Conservation (phyloP, 1,140 invertebrate species). For the Calliphora vicina region DNA sequence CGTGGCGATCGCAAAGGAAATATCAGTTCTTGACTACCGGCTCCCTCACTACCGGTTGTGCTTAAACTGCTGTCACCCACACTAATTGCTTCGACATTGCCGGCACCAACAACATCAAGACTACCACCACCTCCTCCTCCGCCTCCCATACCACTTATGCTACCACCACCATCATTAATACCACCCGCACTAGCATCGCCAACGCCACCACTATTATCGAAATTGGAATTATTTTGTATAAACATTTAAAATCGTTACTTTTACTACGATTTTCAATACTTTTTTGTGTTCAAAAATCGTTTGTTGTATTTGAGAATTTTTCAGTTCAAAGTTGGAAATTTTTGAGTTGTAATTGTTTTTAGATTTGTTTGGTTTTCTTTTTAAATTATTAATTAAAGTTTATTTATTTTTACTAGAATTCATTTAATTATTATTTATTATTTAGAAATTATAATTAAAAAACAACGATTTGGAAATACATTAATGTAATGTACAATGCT, state of each 20-base stretch:
- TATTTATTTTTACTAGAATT: too few species aligned
- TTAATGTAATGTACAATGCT: too few species aligned
- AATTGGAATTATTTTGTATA: constrained; percentile 37
- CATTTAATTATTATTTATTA: too few species aligned
- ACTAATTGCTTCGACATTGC: neutral
- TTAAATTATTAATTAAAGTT: too few species aligned
- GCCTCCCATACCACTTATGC: neutral
- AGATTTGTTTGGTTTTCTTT: too few species aligned
- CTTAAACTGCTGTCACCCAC: constrained; percentile 30
- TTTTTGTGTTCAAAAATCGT: too few species aligned
- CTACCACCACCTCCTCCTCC: constrained; percentile 34
- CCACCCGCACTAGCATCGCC: neutral
- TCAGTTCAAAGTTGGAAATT: too few species aligned
- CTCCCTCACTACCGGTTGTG: constrained; percentile 36
- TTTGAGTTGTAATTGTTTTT: too few species aligned
- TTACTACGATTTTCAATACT: neutral
- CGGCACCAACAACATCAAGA: neutral
- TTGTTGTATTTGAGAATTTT: too few species aligned
- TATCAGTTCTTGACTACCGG: constrained; percentile 39
- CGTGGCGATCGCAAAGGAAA: constrained; percentile 16
- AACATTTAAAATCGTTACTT: constrained; percentile 37
- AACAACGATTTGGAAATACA: too few species aligned
- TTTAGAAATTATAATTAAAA: too few species aligned
- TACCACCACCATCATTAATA: neutral
- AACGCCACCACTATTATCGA: constrained; percentile 35